A percentile compares a stretch with the other conserved stretches of the same genome.
These are phyloP conservation scores for Hetaerina americana DNA, from an alignment of 1,140 invertebrate genomes.

Conservation along the genomic window DNA sequence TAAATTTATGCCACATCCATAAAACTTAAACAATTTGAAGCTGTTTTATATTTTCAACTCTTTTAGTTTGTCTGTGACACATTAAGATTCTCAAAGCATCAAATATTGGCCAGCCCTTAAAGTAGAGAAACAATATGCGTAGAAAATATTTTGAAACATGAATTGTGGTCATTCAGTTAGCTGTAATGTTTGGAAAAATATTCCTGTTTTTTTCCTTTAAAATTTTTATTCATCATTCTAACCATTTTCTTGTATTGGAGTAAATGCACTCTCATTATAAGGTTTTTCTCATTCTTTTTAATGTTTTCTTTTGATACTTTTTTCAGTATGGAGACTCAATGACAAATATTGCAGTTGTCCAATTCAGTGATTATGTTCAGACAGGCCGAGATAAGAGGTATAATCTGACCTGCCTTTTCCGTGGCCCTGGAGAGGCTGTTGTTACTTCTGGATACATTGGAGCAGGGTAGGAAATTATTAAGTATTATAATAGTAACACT, in stretches of 20 bases:
- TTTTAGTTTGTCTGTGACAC: no score
- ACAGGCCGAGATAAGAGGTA: slow-evolving; percentile 81
- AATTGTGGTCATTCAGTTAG: no score
- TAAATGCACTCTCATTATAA: slow-evolving; percentile 3
- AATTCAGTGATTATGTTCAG: slow-evolving; percentile 86
- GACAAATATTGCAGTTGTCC: slow-evolving; percentile 88
- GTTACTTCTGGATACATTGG: slow-evolving; percentile 88
- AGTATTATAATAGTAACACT: background rate
- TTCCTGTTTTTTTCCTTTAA: no score
- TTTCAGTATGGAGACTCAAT: slow-evolving; percentile 76
- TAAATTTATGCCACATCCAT: no score
- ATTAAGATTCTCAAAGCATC: no score
- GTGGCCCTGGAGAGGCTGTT: slow-evolving; percentile 80
- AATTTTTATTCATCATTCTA: slow-evolving; percentile 6
- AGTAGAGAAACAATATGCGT: no score
- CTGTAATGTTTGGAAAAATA: no score
- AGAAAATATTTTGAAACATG: no score
- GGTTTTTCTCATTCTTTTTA: slow-evolving; percentile 9
- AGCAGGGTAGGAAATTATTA: slow-evolving; percentile 77
- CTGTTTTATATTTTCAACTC: no score
- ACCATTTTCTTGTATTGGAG: background rate
- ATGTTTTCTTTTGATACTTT: slow-evolving; percentile 7
- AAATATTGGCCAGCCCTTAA: no score
- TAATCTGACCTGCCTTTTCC: slow-evolving; percentile 80
- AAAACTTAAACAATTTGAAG: no score